Evolutionary conservation across 2,797 vertebrate species (phyloP).

Genomic region (Hafferia zeledoni): DNA sequence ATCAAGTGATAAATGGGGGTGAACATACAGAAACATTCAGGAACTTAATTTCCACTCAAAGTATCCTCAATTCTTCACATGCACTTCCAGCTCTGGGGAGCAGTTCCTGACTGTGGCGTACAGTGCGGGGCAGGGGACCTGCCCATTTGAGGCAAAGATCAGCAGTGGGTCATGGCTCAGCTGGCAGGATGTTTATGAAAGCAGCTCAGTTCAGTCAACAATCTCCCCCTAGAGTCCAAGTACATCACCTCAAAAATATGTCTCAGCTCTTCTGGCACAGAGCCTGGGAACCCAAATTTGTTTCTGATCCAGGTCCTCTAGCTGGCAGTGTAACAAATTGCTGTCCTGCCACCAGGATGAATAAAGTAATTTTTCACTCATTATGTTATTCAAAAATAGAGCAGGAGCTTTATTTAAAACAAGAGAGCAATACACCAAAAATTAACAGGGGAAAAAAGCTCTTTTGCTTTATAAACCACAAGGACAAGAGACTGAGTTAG

Average conservation of each 20-base stretch:
- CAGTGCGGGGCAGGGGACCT: background rate
- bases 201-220: constrained; percentile 24
- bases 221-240: constrained; percentile 33
- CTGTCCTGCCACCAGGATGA: constrained; percentile 33
- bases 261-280: background rate
- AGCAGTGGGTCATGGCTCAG: background rate
- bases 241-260: constrained; percentile 53
- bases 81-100: background rate
- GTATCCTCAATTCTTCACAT: background rate
- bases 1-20: background rate
- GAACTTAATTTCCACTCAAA: background rate
- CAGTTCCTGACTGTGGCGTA: accelerated
- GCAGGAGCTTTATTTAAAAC: constrained; percentile 40
- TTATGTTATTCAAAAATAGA: constrained; percentile 58
- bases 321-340: constrained; percentile 8
- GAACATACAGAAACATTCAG: background rate
- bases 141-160: constrained; percentile 25
- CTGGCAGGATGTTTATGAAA: constrained; percentile 45
- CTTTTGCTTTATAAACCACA: constrained; percentile 8
- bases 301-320: constrained; percentile 55
- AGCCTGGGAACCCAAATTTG: constrained; percentile 61
- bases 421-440: constrained; percentile 27
- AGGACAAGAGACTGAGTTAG: background rate
- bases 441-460: constrained; percentile 16
- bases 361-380: constrained; percentile 39